Percentiles rank a stretch among this genome's conserved stretches.
Evolutionary conservation across 2,113 vertebrate species (phyloP).

Genomic region (Salvelinus alpinus): DNA sequence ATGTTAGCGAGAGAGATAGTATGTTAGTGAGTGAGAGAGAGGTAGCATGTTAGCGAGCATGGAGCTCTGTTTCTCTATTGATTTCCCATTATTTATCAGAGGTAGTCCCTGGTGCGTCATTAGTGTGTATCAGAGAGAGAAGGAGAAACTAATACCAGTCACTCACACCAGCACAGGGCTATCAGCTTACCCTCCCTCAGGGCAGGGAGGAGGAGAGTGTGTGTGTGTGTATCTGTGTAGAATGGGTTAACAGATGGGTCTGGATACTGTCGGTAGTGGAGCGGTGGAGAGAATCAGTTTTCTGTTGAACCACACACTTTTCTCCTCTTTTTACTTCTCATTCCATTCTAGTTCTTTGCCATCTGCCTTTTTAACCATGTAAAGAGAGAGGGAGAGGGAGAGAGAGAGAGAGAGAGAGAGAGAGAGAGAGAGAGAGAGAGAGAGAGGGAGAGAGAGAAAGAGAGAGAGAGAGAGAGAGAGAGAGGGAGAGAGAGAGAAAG

Average conservation of each 20-base stretch:
- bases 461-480: too few relatives aligned
- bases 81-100: slow-evolving; percentile 79
- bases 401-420: too few relatives aligned
- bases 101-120: slow-evolving; percentile 74
- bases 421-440: too few relatives aligned
- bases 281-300: neutral
- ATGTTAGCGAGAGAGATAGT: too few relatives aligned
- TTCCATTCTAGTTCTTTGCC: too few relatives aligned
- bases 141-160: slow-evolving; percentile 75
- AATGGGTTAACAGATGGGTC: slow-evolving; percentile 64
- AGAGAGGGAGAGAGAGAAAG: too few relatives aligned
- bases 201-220: slow-evolving; percentile 46
- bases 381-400: too few relatives aligned
- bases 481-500: too few relatives aligned
- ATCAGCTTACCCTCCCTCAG: slow-evolving; percentile 70
- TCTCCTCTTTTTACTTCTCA: too few relatives aligned
- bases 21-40: too few relatives aligned
- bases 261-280: slow-evolving; percentile 65
- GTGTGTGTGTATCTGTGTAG: slow-evolving; percentile 28
- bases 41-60: neutral
- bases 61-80: slow-evolving; percentile 71
- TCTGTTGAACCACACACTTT: too few relatives aligned
- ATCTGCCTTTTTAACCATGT: too few relatives aligned
- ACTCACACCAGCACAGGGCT: slow-evolving; percentile 65
- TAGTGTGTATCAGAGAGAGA: slow-evolving; percentile 60